Base-by-base conservation (phyloP, 2,888 invertebrate species). In the Protodeltote pygarga region DNA sequence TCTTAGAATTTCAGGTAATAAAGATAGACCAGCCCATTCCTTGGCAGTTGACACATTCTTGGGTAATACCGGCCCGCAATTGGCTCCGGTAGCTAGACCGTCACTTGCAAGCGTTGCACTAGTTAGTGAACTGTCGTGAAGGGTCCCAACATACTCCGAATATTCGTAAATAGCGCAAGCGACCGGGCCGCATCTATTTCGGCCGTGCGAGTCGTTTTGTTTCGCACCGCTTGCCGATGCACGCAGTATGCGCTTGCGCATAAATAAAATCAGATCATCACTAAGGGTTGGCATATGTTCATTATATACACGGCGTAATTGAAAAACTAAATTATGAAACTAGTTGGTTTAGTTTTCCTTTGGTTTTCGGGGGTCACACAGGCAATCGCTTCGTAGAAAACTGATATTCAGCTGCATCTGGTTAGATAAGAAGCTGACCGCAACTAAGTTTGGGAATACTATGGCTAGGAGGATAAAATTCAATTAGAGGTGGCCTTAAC, bases 181-280 rank as follows among this genome's bases (percentile, higher is more conserved):
- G 41, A 45, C 60, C 60, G 48, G 59, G 65, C 66, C 39, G 65
- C 62, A 42, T 77, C 80, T 83, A 82, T 83, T 83, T 81, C 69
- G 57, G 71, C 71, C 48, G 49, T 40, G 35, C 46, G 65, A n/a
- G n/a, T 71, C 71, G 72, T 74, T 75, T 76, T 72, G 63, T 72
- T 76, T 64, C 65, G 69, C 61, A 54, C 58, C 51, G 47, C 64
- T 58, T 52, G 48, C 67, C 67, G 41, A 58, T 65, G 67, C 66
- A 68, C 48, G 53, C 57, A 65, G 67, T 66, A 73, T 73, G 71
- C 71, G 72, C 55, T 65, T 62, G 57, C 64, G 70, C 73, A 71
- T 73, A 73, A 78, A 81, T 81, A 77, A 71, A 77, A 66, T 67
- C 55, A 60, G 63, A 60, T 55, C 60, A 39, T 37, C 42, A 27